phyloP scores from a whole-genome alignment of 2,113 vertebrate genomes.

The Rana temporaria region DNA sequence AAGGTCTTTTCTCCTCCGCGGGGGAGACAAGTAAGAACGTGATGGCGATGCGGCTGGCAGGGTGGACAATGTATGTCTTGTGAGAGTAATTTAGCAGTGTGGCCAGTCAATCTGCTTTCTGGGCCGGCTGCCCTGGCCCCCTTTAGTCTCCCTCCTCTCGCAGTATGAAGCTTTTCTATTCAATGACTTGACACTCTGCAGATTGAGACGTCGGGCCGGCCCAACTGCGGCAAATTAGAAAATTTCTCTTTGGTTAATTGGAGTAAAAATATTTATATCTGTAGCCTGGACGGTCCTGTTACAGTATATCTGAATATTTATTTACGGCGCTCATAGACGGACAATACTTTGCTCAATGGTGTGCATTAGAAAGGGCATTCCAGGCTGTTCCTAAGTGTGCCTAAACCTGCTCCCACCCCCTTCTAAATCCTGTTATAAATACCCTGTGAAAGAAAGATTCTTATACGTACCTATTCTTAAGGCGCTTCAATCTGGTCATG shows the following conservation, averaged over 20 bases:
- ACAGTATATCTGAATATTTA: too few species aligned
- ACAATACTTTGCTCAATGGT: too few species aligned
- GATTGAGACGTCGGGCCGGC: constrained; percentile 95
- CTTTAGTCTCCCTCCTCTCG: constrained; percentile 77
- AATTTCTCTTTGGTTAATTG: constrained; percentile 94
- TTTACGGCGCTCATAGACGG: too few species aligned
- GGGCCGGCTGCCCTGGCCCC: constrained; percentile 85
- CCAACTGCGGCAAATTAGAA: constrained; percentile 89
- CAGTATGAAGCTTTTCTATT: constrained; percentile 86
- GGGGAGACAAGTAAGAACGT: constrained; percentile 72
- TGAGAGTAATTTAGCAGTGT: constrained; percentile 86
- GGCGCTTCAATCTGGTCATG: too few species aligned
- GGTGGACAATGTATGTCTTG: constrained; percentile 93
- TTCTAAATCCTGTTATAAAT: too few species aligned
- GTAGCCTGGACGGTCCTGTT: constrained; percentile 59
- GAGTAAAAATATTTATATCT: constrained; percentile 91
- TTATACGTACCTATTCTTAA: too few species aligned
- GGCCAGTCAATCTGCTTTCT: constrained; percentile 92
- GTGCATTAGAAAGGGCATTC: too few species aligned
- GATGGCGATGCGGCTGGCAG: constrained; percentile 81
- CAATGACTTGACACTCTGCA: constrained; percentile 87
- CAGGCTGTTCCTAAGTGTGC: too few species aligned
- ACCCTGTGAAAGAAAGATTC: too few species aligned
- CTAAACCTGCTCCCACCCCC: too few species aligned
- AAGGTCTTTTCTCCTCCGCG: constrained; percentile 42